phyloP scores from a whole-genome alignment of 2,888 invertebrate species.

The Tiliacea aurago region DNA sequence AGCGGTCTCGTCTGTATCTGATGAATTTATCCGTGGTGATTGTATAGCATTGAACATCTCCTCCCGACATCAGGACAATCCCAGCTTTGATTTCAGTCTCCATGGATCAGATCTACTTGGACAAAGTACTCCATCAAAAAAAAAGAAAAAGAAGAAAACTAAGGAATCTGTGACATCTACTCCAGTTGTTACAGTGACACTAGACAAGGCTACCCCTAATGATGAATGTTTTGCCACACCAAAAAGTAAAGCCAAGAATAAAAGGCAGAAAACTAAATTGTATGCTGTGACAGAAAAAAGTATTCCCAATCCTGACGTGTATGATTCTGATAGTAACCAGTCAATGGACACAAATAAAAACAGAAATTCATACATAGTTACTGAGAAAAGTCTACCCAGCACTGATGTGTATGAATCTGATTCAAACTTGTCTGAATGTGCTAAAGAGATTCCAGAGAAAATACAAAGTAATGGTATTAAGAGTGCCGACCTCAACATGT shows the following conservation, averaged over 20 bases:
- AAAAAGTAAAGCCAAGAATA: slow-evolving; percentile 86
- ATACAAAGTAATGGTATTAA: slow-evolving; percentile 64
- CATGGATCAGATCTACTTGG: slow-evolving; percentile 86
- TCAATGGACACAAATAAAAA: slow-evolving; percentile 77
- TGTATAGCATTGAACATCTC: slow-evolving; percentile 88
- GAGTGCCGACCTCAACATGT: slow-evolving; percentile 69
- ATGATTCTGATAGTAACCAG: slow-evolving; percentile 91
- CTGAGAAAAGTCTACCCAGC: slow-evolving; percentile 82
- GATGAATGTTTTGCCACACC: slow-evolving; percentile 87
- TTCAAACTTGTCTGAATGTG: slow-evolving; percentile 82
- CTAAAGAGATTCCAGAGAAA: slow-evolving; percentile 62
- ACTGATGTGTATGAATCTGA: slow-evolving; percentile 91
- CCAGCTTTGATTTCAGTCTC: slow-evolving; percentile 87
- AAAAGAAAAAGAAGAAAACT: slow-evolving; percentile 84
- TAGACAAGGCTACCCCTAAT: slow-evolving; percentile 62
- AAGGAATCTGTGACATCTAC: slow-evolving; percentile 81
- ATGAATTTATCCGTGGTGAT: slow-evolving; percentile 88
- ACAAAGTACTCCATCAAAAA: slow-evolving; percentile 80
- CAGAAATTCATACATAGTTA: slow-evolving; percentile 78
- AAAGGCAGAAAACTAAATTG: slow-evolving; percentile 82
- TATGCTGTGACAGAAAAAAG: slow-evolving; percentile 81
- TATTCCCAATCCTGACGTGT: slow-evolving; percentile 88
- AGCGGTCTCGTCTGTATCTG: slow-evolving; percentile 87
- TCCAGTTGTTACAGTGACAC: slow-evolving; percentile 69
- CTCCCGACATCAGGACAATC: slow-evolving; percentile 79